Conservation (phyloP, 2,113 vertebrate species). For the Crocuta crocuta region DNA sequence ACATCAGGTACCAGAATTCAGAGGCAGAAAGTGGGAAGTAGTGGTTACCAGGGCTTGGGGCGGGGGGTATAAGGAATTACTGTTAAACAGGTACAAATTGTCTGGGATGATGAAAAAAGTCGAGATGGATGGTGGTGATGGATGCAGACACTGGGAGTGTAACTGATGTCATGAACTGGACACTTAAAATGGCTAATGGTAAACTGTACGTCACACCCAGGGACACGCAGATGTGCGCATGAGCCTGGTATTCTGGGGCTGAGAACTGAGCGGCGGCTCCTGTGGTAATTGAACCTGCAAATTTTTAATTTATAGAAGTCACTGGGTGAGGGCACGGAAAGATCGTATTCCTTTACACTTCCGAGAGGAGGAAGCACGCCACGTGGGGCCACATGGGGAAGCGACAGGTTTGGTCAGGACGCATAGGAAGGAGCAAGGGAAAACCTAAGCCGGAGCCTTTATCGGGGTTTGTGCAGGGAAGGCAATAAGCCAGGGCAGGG, state of each 20-base stretch:
- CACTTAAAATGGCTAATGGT: neutral
- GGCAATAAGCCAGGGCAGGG: neutral
- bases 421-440: neutral
- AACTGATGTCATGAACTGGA: neutral
- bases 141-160: neutral
- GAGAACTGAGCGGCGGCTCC: neutral
- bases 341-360: neutral
- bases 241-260: neutral
- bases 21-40: neutral
- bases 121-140: neutral
- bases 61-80: neutral
- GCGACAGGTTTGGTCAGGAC: neutral
- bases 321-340: neutral
- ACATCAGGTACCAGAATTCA: neutral
- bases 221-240: neutral
- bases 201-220: neutral
- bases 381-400: neutral
- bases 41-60: neutral
- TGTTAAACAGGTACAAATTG: neutral
- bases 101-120: neutral
- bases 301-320: neutral
- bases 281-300: neutral
- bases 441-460: neutral
- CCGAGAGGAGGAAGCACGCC: neutral
- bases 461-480: neutral